These are phyloP conservation scores for Apostichopus leukothele DNA, from an alignment of 53 echinoderm and acorn worm genomes.

Conservation along the genomic window DNA sequence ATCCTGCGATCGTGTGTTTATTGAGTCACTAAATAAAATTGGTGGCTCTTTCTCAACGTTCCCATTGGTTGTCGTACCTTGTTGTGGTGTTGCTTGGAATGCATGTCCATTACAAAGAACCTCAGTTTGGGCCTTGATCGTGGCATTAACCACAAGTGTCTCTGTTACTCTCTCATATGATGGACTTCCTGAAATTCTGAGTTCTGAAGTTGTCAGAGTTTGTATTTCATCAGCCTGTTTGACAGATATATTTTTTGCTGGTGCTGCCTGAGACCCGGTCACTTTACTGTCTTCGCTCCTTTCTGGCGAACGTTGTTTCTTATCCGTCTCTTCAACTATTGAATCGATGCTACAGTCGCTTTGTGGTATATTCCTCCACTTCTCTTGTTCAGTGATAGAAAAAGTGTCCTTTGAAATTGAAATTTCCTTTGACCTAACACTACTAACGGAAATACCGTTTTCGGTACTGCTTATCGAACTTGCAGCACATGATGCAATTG, in stretches of 20 bases:
- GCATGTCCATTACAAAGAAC: no score
- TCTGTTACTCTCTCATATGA: background rate
- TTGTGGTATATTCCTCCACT: background rate
- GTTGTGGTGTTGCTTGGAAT: background rate
- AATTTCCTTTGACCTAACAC: background rate
- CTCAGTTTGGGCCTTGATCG: background rate
- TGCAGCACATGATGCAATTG: background rate
- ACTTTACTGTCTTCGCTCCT: background rate
- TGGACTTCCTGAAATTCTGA: background rate
- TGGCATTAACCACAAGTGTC: background rate
- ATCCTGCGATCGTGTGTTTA: background rate
- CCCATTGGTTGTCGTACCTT: background rate
- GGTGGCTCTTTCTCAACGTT: background rate
- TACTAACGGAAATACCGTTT: background rate
- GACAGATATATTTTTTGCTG: background rate
- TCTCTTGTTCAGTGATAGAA: background rate
- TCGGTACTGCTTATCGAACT: background rate
- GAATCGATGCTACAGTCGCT: background rate
- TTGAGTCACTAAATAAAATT: background rate
- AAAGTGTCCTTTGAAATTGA: background rate
- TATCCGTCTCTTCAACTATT: background rate
- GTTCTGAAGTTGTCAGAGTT: background rate
- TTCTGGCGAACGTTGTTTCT: background rate
- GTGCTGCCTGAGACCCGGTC: background rate
- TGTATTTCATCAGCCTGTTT: background rate